These are phyloP conservation scores for Malaclemys terrapin DNA, from an alignment of 2,113 vertebrate species.

Conservation along the genomic window DNA sequence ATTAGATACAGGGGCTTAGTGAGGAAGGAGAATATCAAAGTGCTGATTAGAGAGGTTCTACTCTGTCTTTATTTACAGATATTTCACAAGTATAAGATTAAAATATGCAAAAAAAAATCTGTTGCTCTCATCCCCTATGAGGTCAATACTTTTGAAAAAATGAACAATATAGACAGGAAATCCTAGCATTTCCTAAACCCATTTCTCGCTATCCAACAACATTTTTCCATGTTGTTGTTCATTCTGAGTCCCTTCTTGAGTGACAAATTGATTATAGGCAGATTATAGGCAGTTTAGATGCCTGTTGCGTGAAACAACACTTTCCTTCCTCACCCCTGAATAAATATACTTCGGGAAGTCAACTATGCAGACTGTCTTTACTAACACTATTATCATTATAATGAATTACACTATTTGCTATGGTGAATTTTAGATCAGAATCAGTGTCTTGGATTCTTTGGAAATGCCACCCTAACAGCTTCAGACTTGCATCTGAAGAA, in stretches of 20 bases:
- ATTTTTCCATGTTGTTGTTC: neutral
- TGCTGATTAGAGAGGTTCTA: neutral
- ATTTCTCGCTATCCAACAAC: neutral
- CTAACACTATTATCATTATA: neutral
- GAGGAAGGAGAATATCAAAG: neutral
- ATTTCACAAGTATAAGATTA: neutral
- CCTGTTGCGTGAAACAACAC: neutral
- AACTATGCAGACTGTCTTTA: neutral
- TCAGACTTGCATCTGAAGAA: too few species aligned
- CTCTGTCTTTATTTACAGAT: neutral
- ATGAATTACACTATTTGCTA: neutral
- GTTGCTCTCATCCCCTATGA: neutral
- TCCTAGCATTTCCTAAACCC: neutral
- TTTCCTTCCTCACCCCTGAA: neutral
- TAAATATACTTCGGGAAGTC: neutral
- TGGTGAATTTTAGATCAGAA: neutral
- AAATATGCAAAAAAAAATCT: neutral
- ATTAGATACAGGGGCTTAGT: neutral
- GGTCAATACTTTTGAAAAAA: neutral
- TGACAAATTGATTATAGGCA: neutral
- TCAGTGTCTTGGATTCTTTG: neutral
- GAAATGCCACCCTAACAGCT: neutral
- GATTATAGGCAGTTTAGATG: neutral
- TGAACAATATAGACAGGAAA: neutral
- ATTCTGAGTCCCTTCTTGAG: constrained; percentile 5